phyloP scores from a whole-genome alignment of 2,797 vertebrate species.

The Paratrypauchen microcephalus region DNA sequence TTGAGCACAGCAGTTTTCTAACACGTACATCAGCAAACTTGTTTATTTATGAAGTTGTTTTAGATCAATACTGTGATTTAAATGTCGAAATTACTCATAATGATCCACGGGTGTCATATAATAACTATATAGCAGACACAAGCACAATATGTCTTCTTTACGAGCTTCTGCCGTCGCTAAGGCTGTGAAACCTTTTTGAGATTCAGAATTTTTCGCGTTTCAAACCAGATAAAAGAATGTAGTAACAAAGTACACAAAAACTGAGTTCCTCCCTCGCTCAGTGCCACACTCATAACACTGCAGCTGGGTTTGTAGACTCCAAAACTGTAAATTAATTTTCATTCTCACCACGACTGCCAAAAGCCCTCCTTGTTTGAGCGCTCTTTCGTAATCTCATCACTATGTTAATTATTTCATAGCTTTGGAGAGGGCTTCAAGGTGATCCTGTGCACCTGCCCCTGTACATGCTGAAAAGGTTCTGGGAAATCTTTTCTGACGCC shows the following conservation, averaged over 20 bases:
- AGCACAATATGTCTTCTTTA: no score
- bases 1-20: no score
- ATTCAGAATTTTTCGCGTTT: no score
- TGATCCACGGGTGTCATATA: no score
- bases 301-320: background rate
- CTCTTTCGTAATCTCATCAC: conserved; percentile 15
- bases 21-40: no score
- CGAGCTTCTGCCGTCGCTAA: no score
- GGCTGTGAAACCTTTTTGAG: no score
- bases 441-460: conserved; percentile 12
- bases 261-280: background rate
- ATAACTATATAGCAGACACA: no score
- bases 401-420: background rate
- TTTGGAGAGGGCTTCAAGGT: conserved; percentile 5
- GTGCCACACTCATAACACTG: background rate
- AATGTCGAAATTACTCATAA: no score
- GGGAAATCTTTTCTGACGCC: conserved; percentile 35
- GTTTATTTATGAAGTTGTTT: no score
- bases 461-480: conserved; percentile 1
- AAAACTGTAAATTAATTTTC: background rate
- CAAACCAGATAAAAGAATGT: background rate
- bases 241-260: background rate
- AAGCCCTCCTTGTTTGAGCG: background rate
- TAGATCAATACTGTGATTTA: no score
- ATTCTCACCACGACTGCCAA: conserved; percentile 3